Evolutionary conservation across 1,140 invertebrate genomes (phyloP).

Genomic region (Penaeus japonicus): DNA sequence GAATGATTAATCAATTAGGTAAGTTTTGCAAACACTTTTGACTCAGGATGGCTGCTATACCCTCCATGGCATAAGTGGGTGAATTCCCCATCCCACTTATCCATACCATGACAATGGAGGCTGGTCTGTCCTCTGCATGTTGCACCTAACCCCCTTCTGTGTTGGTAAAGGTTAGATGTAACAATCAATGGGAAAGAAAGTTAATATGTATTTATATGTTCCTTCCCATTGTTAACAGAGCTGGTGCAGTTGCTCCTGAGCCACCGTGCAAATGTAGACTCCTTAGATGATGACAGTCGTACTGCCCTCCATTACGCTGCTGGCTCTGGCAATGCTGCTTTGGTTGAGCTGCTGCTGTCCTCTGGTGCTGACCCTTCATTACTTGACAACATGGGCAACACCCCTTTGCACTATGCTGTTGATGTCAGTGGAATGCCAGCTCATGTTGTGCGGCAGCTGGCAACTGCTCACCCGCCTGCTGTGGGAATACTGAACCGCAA

Average conservation of each 20-base stretch:
- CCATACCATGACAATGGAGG: too few species aligned
- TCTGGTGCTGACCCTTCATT: slow-evolving; percentile 25
- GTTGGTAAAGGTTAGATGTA: too few species aligned
- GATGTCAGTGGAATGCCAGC: slow-evolving; percentile 31
- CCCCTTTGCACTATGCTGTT: slow-evolving; percentile 53
- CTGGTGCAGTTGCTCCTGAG: slow-evolving; percentile 44
- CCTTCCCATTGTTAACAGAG: slow-evolving; percentile 19
- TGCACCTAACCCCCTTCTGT: too few species aligned
- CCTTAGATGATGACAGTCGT: slow-evolving; percentile 35
- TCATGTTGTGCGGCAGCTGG: slow-evolving; percentile 27
- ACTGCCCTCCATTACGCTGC: slow-evolving; percentile 45
- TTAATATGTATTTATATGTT: not conserved
- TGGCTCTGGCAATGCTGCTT: slow-evolving; percentile 34
- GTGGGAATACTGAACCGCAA: slow-evolving; percentile 47
- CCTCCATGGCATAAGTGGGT: too few species aligned
- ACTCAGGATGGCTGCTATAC: too few species aligned
- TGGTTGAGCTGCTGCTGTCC: slow-evolving; percentile 25
- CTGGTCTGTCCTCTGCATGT: too few species aligned
- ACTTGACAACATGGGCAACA: slow-evolving; percentile 45
- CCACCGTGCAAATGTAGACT: slow-evolving; percentile 39
- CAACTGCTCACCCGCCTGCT: slow-evolving; percentile 25
- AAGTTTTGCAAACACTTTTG: too few species aligned
- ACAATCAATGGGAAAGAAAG: too few species aligned
- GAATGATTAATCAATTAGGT: too few species aligned
- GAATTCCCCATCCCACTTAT: too few species aligned